Percentiles rank a stretch among this genome's conserved stretches.
Evolutionary conservation across 2,888 invertebrate species (phyloP).

Genomic region (Linyphia triangularis): DNA sequence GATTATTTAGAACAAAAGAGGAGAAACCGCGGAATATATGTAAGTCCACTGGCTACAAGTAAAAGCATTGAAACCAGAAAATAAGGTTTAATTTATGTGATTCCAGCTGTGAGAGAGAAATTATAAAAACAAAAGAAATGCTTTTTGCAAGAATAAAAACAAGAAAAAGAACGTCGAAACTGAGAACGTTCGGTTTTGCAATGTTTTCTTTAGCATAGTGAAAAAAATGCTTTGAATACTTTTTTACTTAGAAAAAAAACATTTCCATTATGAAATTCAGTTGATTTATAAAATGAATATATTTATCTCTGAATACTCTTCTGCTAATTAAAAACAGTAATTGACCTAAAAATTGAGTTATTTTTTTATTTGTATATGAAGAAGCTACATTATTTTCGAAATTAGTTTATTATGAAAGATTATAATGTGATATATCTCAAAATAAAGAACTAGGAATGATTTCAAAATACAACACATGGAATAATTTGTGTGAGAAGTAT

Average conservation of each 20-base stretch:
- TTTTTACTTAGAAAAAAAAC: neutral
- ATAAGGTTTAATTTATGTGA: conserved; percentile 3
- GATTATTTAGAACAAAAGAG: conserved; percentile 8
- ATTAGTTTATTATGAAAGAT: no score
- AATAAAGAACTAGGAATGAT: no score
- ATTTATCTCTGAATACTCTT: neutral
- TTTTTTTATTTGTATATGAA: no score
- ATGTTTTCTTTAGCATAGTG: neutral
- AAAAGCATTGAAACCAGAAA: neutral
- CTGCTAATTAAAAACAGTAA: neutral
- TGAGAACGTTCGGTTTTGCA: neutral
- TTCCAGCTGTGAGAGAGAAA: neutral
- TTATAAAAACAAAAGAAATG: neutral
- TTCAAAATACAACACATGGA: no score
- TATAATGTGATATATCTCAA: no score
- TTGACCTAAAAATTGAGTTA: neutral
- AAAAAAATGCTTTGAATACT: no score
- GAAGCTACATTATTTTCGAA: no score
- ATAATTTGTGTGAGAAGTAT: no score
- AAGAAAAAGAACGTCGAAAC: neutral
- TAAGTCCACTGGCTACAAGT: neutral
- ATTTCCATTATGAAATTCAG: neutral
- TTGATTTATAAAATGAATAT: neutral
- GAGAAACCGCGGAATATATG: neutral
- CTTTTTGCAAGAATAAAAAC: neutral